Percentiles rank a stretch among this genome's conserved stretches.
Conservation (phyloP, 1,140 invertebrate genomes). For the Arctopsyche grandis region DNA sequence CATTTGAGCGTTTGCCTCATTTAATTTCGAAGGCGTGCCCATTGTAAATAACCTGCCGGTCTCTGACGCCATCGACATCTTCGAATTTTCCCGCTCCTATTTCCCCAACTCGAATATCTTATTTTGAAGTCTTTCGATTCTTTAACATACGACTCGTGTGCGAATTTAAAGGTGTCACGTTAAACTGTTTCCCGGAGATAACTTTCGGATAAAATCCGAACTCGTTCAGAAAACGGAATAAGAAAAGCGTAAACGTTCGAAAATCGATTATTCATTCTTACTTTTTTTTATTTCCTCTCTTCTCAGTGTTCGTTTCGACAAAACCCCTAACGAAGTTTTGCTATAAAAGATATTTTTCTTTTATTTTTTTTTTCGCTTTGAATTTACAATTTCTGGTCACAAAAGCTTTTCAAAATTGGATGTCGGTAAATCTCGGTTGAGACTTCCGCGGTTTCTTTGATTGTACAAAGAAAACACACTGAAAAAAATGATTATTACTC, state of each 20-base stretch:
- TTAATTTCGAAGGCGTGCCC: conserved; percentile 5
- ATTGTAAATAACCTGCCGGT: not conserved
- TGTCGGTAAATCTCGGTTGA: conserved; percentile 20
- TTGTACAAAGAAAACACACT: conserved; percentile 12
- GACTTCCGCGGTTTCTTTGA: conserved; percentile 25
- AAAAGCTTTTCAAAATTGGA: conserved; percentile 23
- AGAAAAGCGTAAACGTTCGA: not conserved
- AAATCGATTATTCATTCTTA: conserved; percentile 22
- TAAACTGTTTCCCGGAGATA: conserved; percentile 7
- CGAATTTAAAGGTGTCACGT: conserved; percentile 7
- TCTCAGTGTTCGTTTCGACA: not conserved
- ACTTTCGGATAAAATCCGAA: conserved; percentile 24
- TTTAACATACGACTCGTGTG: not conserved
- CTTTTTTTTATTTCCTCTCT: not conserved
- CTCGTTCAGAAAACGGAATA: not conserved
- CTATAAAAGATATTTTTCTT: not conserved
- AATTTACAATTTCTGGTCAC: conserved; percentile 17
- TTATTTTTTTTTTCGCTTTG: conserved; percentile 21
- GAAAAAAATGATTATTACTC: conserved; percentile 14
- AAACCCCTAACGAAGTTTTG: conserved; percentile 15
- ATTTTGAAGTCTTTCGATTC: not conserved
- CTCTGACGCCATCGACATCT: not conserved
- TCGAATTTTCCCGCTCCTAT: not conserved
- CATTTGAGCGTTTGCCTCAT: not conserved
- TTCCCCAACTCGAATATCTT: not conserved